Evolutionary conservation across 2,888 invertebrate species (phyloP), one percentile per base, ranked within the genome.

Genomic region (Leucania comma): DNA sequence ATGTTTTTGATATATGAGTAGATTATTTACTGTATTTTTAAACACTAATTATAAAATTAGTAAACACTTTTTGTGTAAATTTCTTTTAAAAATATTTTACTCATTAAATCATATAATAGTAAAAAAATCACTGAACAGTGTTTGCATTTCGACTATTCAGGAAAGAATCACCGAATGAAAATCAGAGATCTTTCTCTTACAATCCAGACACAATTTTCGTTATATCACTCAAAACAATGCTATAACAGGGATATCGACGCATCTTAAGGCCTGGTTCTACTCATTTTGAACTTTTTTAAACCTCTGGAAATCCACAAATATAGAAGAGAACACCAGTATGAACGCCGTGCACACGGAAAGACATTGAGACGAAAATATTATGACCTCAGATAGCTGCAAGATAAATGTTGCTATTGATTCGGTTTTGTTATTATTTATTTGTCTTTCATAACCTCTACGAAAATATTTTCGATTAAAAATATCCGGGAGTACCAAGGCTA

Each of bases 211-310:
- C n/a, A 56, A 32, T 57, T 14, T 22, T 35, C 5, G 14, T 17
- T 9, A 17, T 6, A 75, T 54, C 59, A 77, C 17, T 68, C 38
- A 59, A 59, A 68, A 76, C 76, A 68, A n/a, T n/a, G n/a, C n/a
- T n/a, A n/a, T n/a, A 38, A 35, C 76, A n/a, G 59, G 24, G 59
- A 32, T 35, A 22, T 22, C 8, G n/a, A n/a, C n/a, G n/a, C n/a
- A n/a, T n/a, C n/a, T n/a, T n/a, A n/a, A n/a, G n/a, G n/a, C n/a
- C n/a, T n/a, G n/a, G n/a, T n/a, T n/a, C n/a, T n/a, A n/a, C n/a
- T n/a, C n/a, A n/a, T n/a, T n/a, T n/a, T n/a, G n/a, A n/a, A n/a
- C n/a, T n/a, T n/a, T n/a, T n/a, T n/a, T n/a, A n/a, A n/a, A n/a
- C n/a, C n/a, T n/a, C n/a, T n/a, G n/a, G n/a, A n/a, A n/a, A n/a